phyloP scores from a whole-genome alignment of 2,797 vertebrate species.

The Muscicapa striata region DNA sequence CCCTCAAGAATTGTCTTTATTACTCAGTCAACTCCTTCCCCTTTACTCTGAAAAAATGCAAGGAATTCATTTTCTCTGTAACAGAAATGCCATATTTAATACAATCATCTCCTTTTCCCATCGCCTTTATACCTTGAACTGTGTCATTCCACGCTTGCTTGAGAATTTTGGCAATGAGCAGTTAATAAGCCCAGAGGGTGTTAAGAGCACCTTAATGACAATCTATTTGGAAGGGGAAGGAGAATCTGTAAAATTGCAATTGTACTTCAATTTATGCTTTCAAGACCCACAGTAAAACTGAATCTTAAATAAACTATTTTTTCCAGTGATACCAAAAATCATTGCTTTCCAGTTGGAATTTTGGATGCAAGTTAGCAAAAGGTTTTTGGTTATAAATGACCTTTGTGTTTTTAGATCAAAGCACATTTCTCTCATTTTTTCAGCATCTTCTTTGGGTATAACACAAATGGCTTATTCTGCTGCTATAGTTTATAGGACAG shows the following conservation, averaged over 20 bases:
- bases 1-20: not conserved
- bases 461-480: not conserved
- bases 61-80: not conserved
- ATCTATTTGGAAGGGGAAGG: not conserved
- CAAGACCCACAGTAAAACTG: not conserved
- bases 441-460: not conserved
- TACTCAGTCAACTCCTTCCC: not conserved
- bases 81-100: not conserved
- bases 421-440: not conserved
- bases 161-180: conserved; percentile 64
- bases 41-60: not conserved
- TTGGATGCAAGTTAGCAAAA: not conserved
- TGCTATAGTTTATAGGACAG: not conserved
- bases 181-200: not conserved
- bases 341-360: not conserved
- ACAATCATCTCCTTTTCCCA: not conserved
- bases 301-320: not conserved
- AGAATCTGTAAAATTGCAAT: not conserved
- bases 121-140: not conserved
- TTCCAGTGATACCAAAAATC: not conserved
- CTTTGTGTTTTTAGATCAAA: not conserved
- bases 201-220: not conserved
- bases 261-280: not conserved
- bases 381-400: not conserved
- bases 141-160: conserved; percentile 68